These are phyloP conservation scores for Zaprionus obscuricornis DNA, from an alignment of 2,888 invertebrate genomes.

Conservation along the genomic window DNA sequence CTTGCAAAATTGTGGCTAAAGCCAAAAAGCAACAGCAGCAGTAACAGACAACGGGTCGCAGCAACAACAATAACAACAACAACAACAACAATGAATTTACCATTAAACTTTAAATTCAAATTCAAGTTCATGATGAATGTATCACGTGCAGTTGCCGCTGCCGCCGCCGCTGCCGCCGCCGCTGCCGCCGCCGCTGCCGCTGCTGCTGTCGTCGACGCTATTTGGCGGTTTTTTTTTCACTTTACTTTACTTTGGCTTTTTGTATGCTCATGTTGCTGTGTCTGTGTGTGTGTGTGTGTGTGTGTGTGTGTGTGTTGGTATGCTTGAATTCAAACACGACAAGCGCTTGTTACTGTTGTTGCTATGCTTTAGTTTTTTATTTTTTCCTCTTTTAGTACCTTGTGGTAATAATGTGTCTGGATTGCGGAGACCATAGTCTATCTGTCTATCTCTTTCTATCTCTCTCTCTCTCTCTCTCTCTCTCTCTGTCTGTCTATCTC, in stretches of 20 bases:
- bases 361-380: constrained; percentile 10
- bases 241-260: constrained; percentile 1
- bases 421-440: neutral
- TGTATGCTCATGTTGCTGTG: too few species aligned
- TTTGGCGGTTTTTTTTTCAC: constrained; percentile 54
- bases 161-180: constrained; percentile 13
- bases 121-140: constrained; percentile 80
- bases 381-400: constrained; percentile 33
- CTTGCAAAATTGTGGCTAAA: constrained; percentile 63
- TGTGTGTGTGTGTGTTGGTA: constrained; percentile 29
- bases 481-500: neutral
- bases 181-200: constrained; percentile 23
- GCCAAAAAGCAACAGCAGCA: constrained; percentile 13
- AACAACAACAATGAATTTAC: constrained; percentile 62
- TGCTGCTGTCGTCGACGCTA: constrained; percentile 28
- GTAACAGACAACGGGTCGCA: constrained; percentile 31
- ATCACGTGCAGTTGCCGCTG: constrained; percentile 67
- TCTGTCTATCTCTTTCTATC: neutral
- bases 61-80: constrained; percentile 16
- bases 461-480: neutral
- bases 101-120: constrained; percentile 80
- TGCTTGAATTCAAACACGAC: constrained; percentile 54
- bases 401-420: constrained; percentile 39
- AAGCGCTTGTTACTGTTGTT: constrained; percentile 23
- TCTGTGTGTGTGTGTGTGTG: neutral